Base-by-base conservation (phyloP, 2,113 vertebrate species). In the Mastomys natalensis region DNA sequence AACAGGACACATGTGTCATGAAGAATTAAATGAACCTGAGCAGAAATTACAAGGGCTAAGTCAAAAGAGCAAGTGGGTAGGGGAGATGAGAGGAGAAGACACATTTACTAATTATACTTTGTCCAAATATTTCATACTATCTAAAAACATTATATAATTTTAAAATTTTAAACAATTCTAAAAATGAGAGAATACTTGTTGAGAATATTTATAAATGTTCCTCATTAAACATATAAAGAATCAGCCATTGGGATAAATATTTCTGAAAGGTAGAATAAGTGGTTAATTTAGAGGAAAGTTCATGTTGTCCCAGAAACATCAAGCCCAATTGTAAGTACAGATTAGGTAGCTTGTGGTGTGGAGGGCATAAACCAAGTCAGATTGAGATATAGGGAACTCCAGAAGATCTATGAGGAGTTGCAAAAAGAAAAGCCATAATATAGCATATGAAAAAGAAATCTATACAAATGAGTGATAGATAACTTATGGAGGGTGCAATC, bases 401-500 rank as follows among this genome's bases (percentile, higher is more conserved):
- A 55, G 31, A 55, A 53, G 29, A 53, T 37, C 29, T 78, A 7
- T 16, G 31, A 78, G 29, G 16, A 37, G 3, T 4, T 10, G 7
- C 15, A 7, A 16, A 78, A 31, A 31, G 26, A 15, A 77, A 51
- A 15, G 16, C 17, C 29, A 77, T 51, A 77, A 77, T 51, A 77
- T 31, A 51, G 45, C 76, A 77, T 51, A 34, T 34, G 40, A 45
- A 76, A 31, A 78, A 53, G n/a, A 53, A 19, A 53, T 34, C 31
- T 19, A 78, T 31, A 51, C 19, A 13, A 76, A 5, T 78, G 29
- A 34, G 29, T 17, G 76, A 77, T 62, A 16, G 0, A 8, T 5
- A 7, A 4, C 0, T 19, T 24, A 58, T 9, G 1, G 7, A 13
- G 0, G 9, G 11, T 26, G 34, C 45, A 40, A 1, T 24, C 34